Evolutionary conservation across 2,888 invertebrate genomes (phyloP), one percentile per base, ranked within the genome.

Genomic region (Dasysyrphus albostriatus): DNA sequence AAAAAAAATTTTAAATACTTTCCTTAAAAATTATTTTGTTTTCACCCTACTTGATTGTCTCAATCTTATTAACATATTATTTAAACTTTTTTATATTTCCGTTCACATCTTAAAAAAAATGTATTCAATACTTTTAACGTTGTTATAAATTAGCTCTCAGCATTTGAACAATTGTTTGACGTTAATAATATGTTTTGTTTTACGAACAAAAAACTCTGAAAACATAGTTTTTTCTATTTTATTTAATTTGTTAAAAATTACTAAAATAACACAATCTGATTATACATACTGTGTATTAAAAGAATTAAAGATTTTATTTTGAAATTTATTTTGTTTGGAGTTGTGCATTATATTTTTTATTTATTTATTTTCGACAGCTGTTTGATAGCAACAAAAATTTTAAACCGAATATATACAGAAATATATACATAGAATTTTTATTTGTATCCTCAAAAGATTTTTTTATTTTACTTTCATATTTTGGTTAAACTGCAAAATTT

Each of bases 91-190:
- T 34, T 76, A 49, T 51, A 39, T 65, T 75, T 47, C 9, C 16
- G 7, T 70, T 54, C 10, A 24, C 10, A 58, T 32, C 14, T 29
- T 16, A 73, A 59, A 29, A 73, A 72, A 56, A 29, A 14, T 29
- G 5, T 29, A 10, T 9, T 47, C 47, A 72, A n/a, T 24, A 44
- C 19, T 39, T 44, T n/a, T 49, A 37, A 65, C 14, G 10, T 67
- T 49, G 63, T 63, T 39, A 63, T 24, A 49, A 47, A 65, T 10
- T 3, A 78, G 56, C 83, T 83, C 69, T 78, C 61, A 83, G 78
- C 73, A 54, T 63, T 72, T 49, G 34, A 51, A 37, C 24, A 37
- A 12, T 37, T 19, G 19, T 37, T 24, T 61, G 12, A 9, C 14
- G 8, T 67, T 47, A 47, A 12, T 19, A 67, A 10, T 14, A 32